Base-by-base conservation (phyloP, 2,888 invertebrate species). In the Torymus tubicola region DNA sequence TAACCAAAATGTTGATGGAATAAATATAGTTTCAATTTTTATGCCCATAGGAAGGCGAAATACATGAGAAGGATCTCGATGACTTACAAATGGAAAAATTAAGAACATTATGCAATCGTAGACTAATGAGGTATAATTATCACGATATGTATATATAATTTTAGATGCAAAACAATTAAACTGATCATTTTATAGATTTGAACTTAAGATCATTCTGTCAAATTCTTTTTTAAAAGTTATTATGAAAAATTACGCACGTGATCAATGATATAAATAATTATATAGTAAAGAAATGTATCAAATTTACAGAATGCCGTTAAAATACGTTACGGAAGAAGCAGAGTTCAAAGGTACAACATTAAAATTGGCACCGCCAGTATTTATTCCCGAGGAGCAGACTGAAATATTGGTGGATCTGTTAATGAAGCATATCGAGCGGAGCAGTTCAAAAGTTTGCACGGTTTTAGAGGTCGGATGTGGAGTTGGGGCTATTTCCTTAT, bases 331-430 rank as follows among this genome's bases (percentile, higher is more conserved):
- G 64, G 93, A 93, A 18, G 94, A 94, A 88, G 95, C 95, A 94
- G 64, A 70, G 13, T 95, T 95, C 84, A 92, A 93, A 86, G 87
- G 89, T 67, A 85, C 89, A 55, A 50, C 42, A 11, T 78, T 90
- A 57, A 92, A 93, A 87, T 91, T 95, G 86, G 88, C 91, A 12
- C 93, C 94, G 2, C 94, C 95, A 0, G 93, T 95, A 10, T 94
- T 95, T 82, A 95, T 95, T 85, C 95, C 95, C 2, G 91, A 95
- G 16, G 94, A 94, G 12, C 95, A 95, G 89, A 95, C 95, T 0
- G 95, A 95, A 89, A 92, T 92, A 84, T 90, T 94, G 60, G 93
- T 94, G 2, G 92, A 93, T 71, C 88, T 93, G 67, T 91, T 93
- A 5, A 86, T 93, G 53, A 90, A 91, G 67, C 83, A 85, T 74